Base-by-base conservation (phyloP, 2,113 vertebrate genomes). In the Charadrius vociferus region DNA sequence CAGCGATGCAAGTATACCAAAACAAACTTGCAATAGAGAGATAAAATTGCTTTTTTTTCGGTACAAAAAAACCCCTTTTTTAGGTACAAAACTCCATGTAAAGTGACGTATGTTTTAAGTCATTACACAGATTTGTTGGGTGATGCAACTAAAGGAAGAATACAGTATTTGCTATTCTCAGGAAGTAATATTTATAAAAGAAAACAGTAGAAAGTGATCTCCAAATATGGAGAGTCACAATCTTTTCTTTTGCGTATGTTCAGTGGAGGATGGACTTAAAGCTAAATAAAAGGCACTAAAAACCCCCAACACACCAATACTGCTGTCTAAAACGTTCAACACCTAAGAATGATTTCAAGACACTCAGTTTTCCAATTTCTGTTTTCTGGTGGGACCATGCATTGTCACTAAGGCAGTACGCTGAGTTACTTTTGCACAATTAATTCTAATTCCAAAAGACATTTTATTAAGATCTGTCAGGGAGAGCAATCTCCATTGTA, bases 271-370 rank as follows among this genome's bases (percentile, higher is more conserved):
- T 26, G 4, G 30, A 72, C 49, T 52, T 88, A 27, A 55, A 56
- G 36, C 14, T 81, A 45, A 52, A 52, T 27, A 32, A 82, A 77
- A 9, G n/a, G 41, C 55, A 78, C 14, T 62, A 45, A 58, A 84
- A 66, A 14, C 2, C 13, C 8, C 7, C 49, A 73, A 10, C 1
- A 34, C 15, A 72, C 2, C 1, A 56, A 30, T 0, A 85, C 14
- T 15, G 18, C 17, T 36, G 27, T 36, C 24, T 29, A 20, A 90
- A 79, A 9, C 12, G 7, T 52, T 86, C 36, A 45, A 73, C 5
- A 45, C 0, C 4, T 17, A 29, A 56, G 19, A 88, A n/a, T 10
- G 4, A 84, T 47, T 67, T 17, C 10, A 4, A 81, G 24, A 14
- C 6, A 3, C 45, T 34, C 24, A n/a, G 9, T 32, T 80, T 77